phyloP scores from a whole-genome alignment of 2,113 vertebrate genomes.

The Tupaia chinensis region DNA sequence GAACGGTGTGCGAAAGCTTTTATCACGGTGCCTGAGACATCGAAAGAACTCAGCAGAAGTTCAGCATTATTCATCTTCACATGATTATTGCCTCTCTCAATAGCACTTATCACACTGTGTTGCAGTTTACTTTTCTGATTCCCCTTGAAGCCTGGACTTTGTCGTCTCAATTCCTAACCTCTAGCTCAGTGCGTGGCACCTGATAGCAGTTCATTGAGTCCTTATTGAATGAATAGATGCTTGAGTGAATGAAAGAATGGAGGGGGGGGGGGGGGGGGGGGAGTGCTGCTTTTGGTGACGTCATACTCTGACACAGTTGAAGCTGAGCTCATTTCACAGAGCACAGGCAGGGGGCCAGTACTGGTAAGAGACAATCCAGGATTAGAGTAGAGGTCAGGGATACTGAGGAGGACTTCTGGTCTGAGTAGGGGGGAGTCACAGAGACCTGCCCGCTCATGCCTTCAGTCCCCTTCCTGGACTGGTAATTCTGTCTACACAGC shows the following conservation, averaged over 20 bases:
- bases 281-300: no score
- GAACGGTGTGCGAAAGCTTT: background rate
- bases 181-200: background rate
- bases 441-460: background rate
- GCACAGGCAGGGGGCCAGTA: background rate
- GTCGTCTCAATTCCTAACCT: background rate
- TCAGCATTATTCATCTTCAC: background rate
- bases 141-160: background rate
- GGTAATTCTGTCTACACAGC: background rate
- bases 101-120: background rate
- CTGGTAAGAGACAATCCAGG: background rate
- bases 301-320: background rate
- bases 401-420: background rate
- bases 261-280: background rate
- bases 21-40: background rate
- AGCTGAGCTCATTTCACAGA: background rate
- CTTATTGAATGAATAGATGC: background rate
- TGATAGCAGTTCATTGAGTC: background rate
- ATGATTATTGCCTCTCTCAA: background rate
- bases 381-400: background rate
- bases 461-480: fast-evolving
- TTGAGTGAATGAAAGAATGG: background rate
- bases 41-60: background rate
- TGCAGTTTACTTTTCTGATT: background rate
- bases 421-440: background rate